Percentiles rank a stretch among this genome's conserved stretches.
Evolutionary conservation across 1,140 invertebrate genomes (phyloP).

Genomic region (Drosophila ogumai): DNA sequence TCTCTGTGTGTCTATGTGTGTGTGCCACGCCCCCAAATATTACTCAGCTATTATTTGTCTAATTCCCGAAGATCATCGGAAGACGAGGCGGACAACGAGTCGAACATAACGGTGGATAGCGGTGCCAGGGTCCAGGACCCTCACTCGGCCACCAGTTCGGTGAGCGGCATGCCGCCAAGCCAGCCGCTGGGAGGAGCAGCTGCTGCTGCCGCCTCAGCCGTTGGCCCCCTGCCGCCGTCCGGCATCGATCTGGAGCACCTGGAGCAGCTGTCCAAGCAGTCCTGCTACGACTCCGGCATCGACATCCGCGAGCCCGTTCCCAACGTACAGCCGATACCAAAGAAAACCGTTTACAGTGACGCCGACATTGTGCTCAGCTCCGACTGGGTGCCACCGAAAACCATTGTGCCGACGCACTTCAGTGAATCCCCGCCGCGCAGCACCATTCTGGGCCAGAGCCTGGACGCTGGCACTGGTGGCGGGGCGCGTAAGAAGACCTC

Average conservation of each 20-base stretch:
- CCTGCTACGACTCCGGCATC: slow-evolving; percentile 95
- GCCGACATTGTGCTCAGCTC: slow-evolving; percentile 93
- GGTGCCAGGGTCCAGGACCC: slow-evolving; percentile 74
- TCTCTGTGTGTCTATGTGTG: slow-evolving; percentile 13
- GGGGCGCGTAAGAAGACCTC: slow-evolving; percentile 89
- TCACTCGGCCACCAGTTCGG: slow-evolving; percentile 72
- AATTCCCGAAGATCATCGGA: slow-evolving; percentile 85
- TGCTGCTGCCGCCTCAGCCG: slow-evolving; percentile 14
- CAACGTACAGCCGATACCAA: slow-evolving; percentile 85
- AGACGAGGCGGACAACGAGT: slow-evolving; percentile 83
- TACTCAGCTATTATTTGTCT: slow-evolving; percentile 83
- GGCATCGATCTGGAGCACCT: slow-evolving; percentile 77
- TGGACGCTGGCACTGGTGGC: slow-evolving; percentile 66
- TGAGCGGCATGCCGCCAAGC: slow-evolving; percentile 48
- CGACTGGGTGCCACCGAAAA: slow-evolving; percentile 93
- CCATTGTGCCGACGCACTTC: slow-evolving; percentile 88
- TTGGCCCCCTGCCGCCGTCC: slow-evolving; percentile 50
- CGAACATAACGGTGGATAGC: slow-evolving; percentile 79
- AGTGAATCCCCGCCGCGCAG: slow-evolving; percentile 85
- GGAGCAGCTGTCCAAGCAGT: slow-evolving; percentile 87
- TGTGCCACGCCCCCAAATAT: slow-evolving; percentile 24
- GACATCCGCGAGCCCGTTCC: slow-evolving; percentile 91
- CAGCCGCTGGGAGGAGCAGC: slow-evolving; percentile 20
- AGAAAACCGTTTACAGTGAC: slow-evolving; percentile 90
- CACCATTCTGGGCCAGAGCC: slow-evolving; percentile 67